These are phyloP conservation scores for Rhagologus leucostigma DNA, from an alignment of 2,113 vertebrate species.

Conservation along the genomic window DNA sequence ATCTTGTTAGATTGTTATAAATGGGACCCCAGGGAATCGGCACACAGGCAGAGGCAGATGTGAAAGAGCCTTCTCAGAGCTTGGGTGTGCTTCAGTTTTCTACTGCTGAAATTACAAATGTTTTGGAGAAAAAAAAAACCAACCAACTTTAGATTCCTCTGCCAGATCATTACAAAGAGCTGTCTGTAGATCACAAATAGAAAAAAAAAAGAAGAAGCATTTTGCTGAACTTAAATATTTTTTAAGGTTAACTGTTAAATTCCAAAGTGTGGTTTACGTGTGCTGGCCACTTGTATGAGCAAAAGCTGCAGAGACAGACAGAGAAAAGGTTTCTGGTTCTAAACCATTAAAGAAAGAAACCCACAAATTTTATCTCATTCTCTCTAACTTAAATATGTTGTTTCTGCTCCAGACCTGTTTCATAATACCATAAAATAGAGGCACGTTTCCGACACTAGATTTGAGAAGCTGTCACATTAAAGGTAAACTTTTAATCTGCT, in stretches of 20 bases:
- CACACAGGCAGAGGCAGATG: slow-evolving; percentile 72
- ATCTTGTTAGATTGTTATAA: slow-evolving; percentile 80
- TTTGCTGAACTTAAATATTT: slow-evolving; percentile 31
- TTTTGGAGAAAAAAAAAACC: neutral
- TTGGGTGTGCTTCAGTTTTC: slow-evolving; percentile 44
- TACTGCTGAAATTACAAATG: slow-evolving; percentile 56
- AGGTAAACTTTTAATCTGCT: slow-evolving; percentile 69
- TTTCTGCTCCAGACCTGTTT: slow-evolving; percentile 58
- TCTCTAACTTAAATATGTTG: slow-evolving; percentile 17
- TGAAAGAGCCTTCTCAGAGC: slow-evolving; percentile 58
- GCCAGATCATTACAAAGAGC: slow-evolving; percentile 52
- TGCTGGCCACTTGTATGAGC: slow-evolving; percentile 13
- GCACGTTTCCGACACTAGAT: slow-evolving; percentile 3
- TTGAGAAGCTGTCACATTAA: slow-evolving; percentile 50
- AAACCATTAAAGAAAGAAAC: slow-evolving; percentile 34
- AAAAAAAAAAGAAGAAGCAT: neutral
- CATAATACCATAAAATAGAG: slow-evolving; percentile 57
- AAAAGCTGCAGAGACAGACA: slow-evolving; percentile 6
- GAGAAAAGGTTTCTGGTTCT: slow-evolving; percentile 31
- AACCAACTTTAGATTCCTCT: slow-evolving; percentile 1
- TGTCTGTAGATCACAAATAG: neutral
- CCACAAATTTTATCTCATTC: slow-evolving; percentile 7
- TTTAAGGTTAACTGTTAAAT: slow-evolving; percentile 50
- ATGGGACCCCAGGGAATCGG: slow-evolving; percentile 71
- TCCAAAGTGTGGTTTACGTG: slow-evolving; percentile 34